A percentile compares a stretch with the other conserved stretches of the same genome.
These are phyloP conservation scores for Diplolepis rosae DNA, from an alignment of 2,888 invertebrate species.

Conservation along the genomic window DNA sequence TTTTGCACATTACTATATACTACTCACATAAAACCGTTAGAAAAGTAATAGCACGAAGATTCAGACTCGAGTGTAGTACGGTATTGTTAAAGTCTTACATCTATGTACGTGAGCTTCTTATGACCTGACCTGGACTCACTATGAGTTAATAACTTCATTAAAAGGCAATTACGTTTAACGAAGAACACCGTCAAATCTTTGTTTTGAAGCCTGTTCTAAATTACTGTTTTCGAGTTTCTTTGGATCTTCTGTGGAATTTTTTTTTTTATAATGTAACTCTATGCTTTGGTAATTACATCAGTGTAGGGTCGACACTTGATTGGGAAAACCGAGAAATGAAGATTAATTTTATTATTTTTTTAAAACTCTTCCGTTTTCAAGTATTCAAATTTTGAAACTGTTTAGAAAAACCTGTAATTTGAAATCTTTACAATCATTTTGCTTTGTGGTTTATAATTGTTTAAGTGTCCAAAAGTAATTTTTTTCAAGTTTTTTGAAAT, in stretches of 20 bases:
- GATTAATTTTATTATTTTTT: too few species aligned
- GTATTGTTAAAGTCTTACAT: conserved; percentile 13
- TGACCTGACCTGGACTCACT: conserved; percentile 41
- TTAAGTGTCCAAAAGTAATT: too few species aligned
- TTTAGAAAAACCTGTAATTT: too few species aligned
- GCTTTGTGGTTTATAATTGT: too few species aligned
- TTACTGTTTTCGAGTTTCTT: not conserved
- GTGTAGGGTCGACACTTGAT: too few species aligned
- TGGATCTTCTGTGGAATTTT: not conserved
- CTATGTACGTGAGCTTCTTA: conserved; percentile 20
- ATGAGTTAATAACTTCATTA: conserved; percentile 49
- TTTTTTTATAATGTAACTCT: too few species aligned
- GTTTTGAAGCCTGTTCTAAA: not conserved
- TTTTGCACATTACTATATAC: conserved; percentile 8
- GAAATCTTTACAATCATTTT: too few species aligned
- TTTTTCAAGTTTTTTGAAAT: too few species aligned
- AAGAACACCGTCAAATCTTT: conserved; percentile 11
- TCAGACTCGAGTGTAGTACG: conserved; percentile 10
- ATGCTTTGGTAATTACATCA: too few species aligned
- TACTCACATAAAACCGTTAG: conserved; percentile 46
- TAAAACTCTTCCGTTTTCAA: too few species aligned
- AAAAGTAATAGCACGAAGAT: conserved; percentile 48
- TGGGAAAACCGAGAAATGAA: too few species aligned
- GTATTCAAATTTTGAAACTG: too few species aligned
- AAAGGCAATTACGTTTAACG: conserved; percentile 43